phyloP scores from a whole-genome alignment of 2,797 vertebrate genomes.

The Fundulus diaphanus region DNA sequence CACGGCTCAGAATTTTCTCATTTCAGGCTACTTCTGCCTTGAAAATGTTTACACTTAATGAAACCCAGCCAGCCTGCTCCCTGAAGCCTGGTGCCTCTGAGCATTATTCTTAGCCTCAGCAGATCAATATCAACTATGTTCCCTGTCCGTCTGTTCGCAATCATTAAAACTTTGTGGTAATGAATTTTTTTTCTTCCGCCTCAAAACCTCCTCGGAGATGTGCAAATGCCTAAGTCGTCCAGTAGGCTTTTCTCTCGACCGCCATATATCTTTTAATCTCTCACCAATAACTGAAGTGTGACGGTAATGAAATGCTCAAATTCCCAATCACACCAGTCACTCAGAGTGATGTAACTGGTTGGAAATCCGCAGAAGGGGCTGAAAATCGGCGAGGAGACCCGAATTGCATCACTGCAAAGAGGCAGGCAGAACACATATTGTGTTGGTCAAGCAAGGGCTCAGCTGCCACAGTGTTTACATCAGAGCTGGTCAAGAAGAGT shows the following conservation, averaged over 20 bases:
- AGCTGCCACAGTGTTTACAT: slow-evolving; percentile 41
- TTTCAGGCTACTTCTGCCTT: slow-evolving; percentile 45
- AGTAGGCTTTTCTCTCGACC: slow-evolving; percentile 29
- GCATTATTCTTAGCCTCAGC: slow-evolving; percentile 62
- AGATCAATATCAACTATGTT: slow-evolving; percentile 69
- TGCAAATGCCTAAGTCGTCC: slow-evolving; percentile 37
- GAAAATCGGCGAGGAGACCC: slow-evolving; percentile 14
- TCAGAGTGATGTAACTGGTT: slow-evolving; percentile 55
- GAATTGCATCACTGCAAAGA: slow-evolving; percentile 45
- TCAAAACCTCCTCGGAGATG: slow-evolving; percentile 35
- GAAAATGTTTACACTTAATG: slow-evolving; percentile 70
- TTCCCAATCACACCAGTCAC: slow-evolving; percentile 40
- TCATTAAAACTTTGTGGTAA: slow-evolving; percentile 55
- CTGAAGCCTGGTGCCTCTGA: slow-evolving; percentile 61
- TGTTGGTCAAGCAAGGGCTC: slow-evolving; percentile 48
- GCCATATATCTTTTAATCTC: slow-evolving; percentile 51
- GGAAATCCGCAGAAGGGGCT: slow-evolving; percentile 35
- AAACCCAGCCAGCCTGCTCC: slow-evolving; percentile 52
- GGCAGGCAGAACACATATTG: slow-evolving; percentile 30
- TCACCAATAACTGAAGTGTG: slow-evolving; percentile 48
- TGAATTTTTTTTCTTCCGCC: slow-evolving; percentile 30
- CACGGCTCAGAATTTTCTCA: slow-evolving; percentile 44
- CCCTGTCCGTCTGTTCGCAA: slow-evolving; percentile 53
- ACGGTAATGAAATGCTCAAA: slow-evolving; percentile 47
- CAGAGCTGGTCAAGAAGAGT: slow-evolving; percentile 47